Evolutionary conservation across 37 sponge, comb jelly and placozoan genomes (phyloP).

Genomic region (Eunapius fragilis): DNA sequence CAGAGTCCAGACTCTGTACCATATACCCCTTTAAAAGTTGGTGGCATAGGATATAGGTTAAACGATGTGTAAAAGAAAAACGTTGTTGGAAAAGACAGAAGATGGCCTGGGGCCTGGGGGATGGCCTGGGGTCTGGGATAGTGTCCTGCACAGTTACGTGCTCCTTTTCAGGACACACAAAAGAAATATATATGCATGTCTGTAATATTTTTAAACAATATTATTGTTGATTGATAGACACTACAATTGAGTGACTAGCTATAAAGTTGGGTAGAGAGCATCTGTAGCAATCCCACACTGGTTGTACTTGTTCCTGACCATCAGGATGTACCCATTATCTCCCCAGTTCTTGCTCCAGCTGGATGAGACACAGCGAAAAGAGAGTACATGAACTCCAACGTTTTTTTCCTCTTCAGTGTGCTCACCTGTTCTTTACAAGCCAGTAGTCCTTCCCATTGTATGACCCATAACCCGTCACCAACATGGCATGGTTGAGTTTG

Average conservation of each 20-base stretch:
- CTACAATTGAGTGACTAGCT: neutral
- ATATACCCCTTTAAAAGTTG: no score
- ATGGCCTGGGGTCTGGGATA: no score
- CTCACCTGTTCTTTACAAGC: conserved; percentile 73
- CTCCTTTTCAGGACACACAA: no score
- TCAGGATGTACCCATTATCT: conserved; percentile 31
- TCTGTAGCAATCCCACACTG: conserved; percentile 44
- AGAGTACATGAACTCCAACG: neutral
- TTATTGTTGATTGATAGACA: neutral
- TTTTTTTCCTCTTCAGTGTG: neutral
- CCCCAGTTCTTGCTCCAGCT: conserved; percentile 59
- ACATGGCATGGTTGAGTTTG: conserved; percentile 41
- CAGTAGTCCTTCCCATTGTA: conserved; percentile 50
- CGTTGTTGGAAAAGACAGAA: no score
- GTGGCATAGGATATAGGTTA: no score
- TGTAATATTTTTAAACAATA: no score
- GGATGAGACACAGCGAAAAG: neutral
- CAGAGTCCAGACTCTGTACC: no score
- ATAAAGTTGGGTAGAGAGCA: conserved; percentile 50
- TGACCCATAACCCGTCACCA: conserved; percentile 54
- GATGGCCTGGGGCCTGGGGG: no score
- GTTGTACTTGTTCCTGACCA: conserved; percentile 33
- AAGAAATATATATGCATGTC: no score
- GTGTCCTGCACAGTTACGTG: no score
- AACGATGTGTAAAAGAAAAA: no score